Percentiles rank a stretch among this genome's conserved stretches.
Conservation (phyloP, 2,888 invertebrate genomes). For the Drosophila limbata region DNA sequence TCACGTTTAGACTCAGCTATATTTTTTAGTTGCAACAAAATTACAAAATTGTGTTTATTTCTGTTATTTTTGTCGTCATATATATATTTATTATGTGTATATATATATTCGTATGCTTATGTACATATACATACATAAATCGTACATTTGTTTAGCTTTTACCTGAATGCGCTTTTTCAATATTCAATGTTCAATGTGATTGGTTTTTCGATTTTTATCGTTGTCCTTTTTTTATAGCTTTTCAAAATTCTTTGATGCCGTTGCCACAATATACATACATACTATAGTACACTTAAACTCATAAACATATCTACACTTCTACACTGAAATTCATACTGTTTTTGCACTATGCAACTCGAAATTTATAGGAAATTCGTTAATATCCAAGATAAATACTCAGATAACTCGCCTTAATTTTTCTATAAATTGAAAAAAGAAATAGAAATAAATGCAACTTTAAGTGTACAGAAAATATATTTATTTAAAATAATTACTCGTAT, state of each 20-base stretch:
- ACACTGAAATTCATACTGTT: background rate
- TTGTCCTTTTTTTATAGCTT: constrained; percentile 16
- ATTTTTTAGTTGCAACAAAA: constrained; percentile 19
- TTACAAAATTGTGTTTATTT: constrained; percentile 12
- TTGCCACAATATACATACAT: background rate
- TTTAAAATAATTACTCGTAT: background rate
- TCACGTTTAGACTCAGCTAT: constrained; percentile 39
- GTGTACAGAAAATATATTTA: background rate
- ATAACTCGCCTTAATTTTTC: background rate
- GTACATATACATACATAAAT: constrained; percentile 20
- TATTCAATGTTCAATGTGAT: constrained; percentile 45
- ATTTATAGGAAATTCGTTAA: background rate
- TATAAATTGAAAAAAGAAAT: background rate
- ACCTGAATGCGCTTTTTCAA: constrained; percentile 44
- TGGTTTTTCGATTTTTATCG: constrained; percentile 23
- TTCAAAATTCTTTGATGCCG: constrained; percentile 8
- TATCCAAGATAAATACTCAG: background rate
- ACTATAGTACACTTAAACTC: background rate
- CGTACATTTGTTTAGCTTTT: constrained; percentile 42
- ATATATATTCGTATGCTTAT: constrained; percentile 23
- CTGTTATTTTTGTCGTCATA: constrained; percentile 11
- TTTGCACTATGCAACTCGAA: constrained; percentile 14
- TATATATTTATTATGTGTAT: constrained; percentile 12
- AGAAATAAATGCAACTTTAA: background rate
- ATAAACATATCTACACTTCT: constrained; percentile 4